phyloP scores from a whole-genome alignment of 2,888 invertebrate genomes.

The Taenaris catops region DNA sequence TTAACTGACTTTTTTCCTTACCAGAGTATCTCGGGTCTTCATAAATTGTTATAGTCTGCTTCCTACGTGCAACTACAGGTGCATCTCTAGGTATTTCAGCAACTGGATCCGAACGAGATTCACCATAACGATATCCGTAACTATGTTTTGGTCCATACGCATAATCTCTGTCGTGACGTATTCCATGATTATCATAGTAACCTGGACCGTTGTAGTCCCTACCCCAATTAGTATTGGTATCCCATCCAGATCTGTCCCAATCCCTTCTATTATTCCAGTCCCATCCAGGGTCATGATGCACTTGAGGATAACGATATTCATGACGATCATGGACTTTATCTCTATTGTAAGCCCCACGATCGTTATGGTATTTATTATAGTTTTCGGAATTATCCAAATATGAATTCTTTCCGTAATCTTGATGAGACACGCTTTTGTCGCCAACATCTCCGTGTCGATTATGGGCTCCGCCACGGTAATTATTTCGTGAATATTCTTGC shows the following conservation, averaged over 20 bases:
- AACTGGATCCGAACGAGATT: conserved; percentile 52
- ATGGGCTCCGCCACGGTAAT: conserved; percentile 57
- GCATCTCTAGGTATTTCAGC: conserved; percentile 52
- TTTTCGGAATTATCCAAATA: conserved; percentile 63
- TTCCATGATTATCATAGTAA: conserved; percentile 60
- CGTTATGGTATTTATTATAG: conserved; percentile 60
- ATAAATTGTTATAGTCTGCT: conserved; percentile 74
- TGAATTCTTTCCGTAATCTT: conserved; percentile 66
- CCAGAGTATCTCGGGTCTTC: conserved; percentile 71
- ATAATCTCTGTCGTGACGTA: conserved; percentile 60
- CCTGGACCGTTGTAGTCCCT: conserved; percentile 61
- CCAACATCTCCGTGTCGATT: conserved; percentile 60
- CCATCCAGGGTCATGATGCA: conserved; percentile 48
- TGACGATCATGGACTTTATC: conserved; percentile 53
- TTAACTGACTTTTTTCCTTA: conserved; percentile 53
- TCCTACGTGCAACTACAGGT: conserved; percentile 62
- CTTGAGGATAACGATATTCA: conserved; percentile 43
- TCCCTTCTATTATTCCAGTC: conserved; percentile 46
- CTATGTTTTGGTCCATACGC: conserved; percentile 59
- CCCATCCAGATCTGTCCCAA: conserved; percentile 44
- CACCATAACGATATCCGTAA: conserved; percentile 60
- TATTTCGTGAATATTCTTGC: conserved; percentile 54
- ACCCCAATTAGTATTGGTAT: conserved; percentile 38
- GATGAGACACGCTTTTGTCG: conserved; percentile 53
- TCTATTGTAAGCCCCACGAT: conserved; percentile 54